A percentile compares a stretch with the other conserved stretches of the same genome.
phyloP scores from a whole-genome alignment of 2,113 vertebrate species.

The Vidua chalybeata region DNA sequence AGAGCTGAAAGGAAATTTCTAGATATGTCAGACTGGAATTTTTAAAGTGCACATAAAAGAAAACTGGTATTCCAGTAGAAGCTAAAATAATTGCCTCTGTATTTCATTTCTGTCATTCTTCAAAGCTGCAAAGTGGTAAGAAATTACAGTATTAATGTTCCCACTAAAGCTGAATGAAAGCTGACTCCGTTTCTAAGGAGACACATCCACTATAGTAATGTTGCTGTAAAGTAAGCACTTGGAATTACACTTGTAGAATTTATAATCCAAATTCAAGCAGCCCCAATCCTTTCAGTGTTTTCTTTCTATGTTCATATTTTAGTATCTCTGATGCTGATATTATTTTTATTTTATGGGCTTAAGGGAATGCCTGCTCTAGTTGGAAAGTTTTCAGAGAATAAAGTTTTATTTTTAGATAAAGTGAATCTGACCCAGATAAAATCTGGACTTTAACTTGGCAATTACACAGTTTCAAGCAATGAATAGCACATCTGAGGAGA shows the following conservation, averaged over 20 bases:
- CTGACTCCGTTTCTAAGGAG: background rate
- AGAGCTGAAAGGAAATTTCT: background rate
- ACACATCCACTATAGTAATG: background rate
- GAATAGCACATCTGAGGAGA: background rate
- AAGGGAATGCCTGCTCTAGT: background rate
- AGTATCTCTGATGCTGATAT: background rate
- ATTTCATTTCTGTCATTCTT: conserved; percentile 5
- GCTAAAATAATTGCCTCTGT: background rate
- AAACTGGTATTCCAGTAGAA: background rate
- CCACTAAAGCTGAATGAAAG: background rate
- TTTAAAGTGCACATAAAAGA: background rate
- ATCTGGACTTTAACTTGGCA: background rate
- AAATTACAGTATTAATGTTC: background rate
- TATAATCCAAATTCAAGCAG: background rate
- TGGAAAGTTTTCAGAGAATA: background rate
- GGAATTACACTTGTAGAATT: background rate
- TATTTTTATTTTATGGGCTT: conserved; percentile 4
- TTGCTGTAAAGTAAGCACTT: background rate
- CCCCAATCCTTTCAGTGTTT: background rate
- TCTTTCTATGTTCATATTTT: background rate
- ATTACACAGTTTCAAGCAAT: background rate
- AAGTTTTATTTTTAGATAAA: conserved; percentile 15
- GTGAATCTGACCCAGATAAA: background rate
- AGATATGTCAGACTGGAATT: background rate
- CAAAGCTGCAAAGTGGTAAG: background rate